A percentile compares a stretch with the other conserved stretches of the same genome.
These are phyloP conservation scores for Harlomillsia oculata DNA, from an alignment of 1,140 invertebrate species.

Conservation along the genomic window DNA sequence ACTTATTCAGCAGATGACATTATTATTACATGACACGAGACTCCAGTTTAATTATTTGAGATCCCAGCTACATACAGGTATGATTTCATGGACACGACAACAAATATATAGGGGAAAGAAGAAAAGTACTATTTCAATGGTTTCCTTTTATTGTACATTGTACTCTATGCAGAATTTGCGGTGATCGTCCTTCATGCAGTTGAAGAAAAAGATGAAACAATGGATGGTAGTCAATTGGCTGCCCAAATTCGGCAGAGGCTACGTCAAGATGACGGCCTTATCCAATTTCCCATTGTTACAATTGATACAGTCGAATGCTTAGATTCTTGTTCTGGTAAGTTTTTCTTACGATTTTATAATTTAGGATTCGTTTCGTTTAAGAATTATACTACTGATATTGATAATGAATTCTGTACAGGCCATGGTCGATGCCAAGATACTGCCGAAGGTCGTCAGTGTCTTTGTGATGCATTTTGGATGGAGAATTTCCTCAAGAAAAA, in stretches of 20 bases:
- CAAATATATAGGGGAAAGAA: too few species aligned
- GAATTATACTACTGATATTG: too few species aligned
- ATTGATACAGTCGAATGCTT: conserved; percentile 78
- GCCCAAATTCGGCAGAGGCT: conserved; percentile 55
- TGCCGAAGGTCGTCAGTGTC: conserved; percentile 57
- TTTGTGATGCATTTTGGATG: conserved; percentile 95
- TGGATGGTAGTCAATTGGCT: conserved; percentile 51
- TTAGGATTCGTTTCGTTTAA: too few species aligned
- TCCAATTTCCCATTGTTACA: conserved; percentile 60
- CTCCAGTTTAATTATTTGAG: conserved; percentile 22
- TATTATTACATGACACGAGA: conserved; percentile 56
- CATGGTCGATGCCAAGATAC: conserved; percentile 80
- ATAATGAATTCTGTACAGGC: conserved; percentile 41
- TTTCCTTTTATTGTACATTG: conserved; percentile 2
- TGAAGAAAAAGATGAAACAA: conserved; percentile 33
- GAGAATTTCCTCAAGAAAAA: conserved; percentile 58
- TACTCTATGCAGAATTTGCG: conserved; percentile 39
- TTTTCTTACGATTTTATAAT: neutral
- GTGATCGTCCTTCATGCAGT: conserved; percentile 29
- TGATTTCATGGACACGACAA: conserved; percentile 13
- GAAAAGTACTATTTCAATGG: neutral
- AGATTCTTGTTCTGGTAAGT: conserved; percentile 73
- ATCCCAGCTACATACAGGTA: conserved; percentile 33
- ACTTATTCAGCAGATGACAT: conserved; percentile 48
- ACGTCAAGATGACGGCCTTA: conserved; percentile 56